Evolutionary conservation across 2,888 invertebrate genomes (phyloP).

Genomic region (Oscheius sp.): DNA sequence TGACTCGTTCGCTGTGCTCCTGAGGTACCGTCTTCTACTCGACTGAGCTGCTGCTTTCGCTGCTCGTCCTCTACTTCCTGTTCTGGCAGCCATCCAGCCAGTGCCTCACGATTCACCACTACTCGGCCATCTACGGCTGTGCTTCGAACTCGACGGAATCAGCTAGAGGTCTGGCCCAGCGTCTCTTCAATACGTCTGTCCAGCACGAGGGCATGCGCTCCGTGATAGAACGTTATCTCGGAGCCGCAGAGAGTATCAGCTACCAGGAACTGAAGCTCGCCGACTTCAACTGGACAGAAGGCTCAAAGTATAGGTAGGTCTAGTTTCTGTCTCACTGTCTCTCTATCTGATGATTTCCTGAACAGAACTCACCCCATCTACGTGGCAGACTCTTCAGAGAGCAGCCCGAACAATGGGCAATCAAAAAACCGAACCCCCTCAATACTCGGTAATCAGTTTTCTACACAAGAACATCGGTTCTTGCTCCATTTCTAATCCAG

Average conservation of each 20-base stretch:
- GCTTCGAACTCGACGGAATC: not conserved
- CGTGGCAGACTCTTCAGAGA: not conserved
- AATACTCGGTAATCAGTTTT: too few relatives aligned
- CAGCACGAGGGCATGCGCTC: not conserved
- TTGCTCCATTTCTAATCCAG: not conserved
- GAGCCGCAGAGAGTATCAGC: constrained; percentile 7
- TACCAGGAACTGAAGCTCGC: not conserved
- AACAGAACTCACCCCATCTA: too few relatives aligned
- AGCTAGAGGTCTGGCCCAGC: not conserved
- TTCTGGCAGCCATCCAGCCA: constrained; percentile 1
- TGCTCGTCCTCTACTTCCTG: constrained; percentile 4
- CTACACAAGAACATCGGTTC: not conserved
- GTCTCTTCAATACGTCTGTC: not conserved
- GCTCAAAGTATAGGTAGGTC: not conserved
- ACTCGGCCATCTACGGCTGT: constrained; percentile 4
- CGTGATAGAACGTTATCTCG: not conserved
- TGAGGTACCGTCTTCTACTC: not conserved
- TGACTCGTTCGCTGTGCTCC: constrained; percentile 25
- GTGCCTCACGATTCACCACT: not conserved
- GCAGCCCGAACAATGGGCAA: not conserved
- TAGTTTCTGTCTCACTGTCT: too few relatives aligned
- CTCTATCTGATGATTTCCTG: too few relatives aligned
- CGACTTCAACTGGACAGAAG: not conserved
- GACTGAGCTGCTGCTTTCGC: constrained; percentile 1
- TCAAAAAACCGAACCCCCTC: not conserved